Percentiles rank a stretch among this genome's conserved stretches.
Conservation (phyloP, 2,113 vertebrate genomes). For the Paedocypris sp. region DNA sequence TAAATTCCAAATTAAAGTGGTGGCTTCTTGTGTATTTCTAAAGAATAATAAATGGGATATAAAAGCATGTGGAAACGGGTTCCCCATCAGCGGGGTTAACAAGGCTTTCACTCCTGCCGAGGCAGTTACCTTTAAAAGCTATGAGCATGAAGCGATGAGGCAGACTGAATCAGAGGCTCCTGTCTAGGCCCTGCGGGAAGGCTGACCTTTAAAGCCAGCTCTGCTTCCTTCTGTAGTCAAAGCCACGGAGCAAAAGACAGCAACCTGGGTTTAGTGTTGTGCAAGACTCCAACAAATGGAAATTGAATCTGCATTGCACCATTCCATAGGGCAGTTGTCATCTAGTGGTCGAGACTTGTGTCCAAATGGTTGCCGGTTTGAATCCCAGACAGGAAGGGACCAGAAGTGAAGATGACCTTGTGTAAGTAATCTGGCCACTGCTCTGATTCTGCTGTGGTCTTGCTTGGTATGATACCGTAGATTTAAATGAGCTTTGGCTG, state of each 20-base stretch:
- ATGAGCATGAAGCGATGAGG: neutral
- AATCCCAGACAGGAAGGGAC: too few species aligned
- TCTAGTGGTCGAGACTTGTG: too few species aligned
- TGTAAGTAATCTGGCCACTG: too few species aligned
- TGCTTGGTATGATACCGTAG: too few species aligned
- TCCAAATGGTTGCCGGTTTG: too few species aligned
- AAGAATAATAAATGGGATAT: constrained; percentile 31
- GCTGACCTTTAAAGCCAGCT: constrained; percentile 15
- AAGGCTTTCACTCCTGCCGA: constrained; percentile 3
- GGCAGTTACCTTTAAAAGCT: constrained; percentile 14
- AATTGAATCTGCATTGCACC: neutral
- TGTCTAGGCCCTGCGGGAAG: neutral
- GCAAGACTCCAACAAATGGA: neutral
- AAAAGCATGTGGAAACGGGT: constrained; percentile 14
- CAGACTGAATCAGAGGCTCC: constrained; percentile 14
- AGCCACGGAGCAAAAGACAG: neutral
- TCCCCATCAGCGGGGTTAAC: constrained; percentile 3
- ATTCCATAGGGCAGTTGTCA: too few species aligned
- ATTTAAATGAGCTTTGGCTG: too few species aligned
- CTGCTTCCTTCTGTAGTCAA: neutral
- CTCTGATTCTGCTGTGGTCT: too few species aligned
- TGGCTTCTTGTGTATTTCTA: constrained; percentile 12
- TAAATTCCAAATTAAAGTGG: constrained; percentile 22
- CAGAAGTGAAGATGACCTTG: too few species aligned
- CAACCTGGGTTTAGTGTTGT: neutral